Evolutionary conservation across 2,113 vertebrate species (phyloP).

Genomic region (Leuciscus idus): DNA sequence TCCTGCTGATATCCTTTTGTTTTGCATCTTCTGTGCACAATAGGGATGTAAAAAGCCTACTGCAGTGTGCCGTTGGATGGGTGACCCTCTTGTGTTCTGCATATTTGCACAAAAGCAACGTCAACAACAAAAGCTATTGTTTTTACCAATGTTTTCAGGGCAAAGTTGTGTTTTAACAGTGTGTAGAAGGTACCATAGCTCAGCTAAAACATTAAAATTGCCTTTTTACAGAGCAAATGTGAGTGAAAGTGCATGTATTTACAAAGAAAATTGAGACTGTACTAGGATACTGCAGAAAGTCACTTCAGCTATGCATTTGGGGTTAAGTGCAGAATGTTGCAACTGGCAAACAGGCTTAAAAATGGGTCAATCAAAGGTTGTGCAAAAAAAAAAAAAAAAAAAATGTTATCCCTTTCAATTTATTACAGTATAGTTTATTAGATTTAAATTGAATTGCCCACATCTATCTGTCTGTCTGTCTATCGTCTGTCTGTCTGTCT

Average conservation of each 20-base stretch:
- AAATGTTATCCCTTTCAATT: background rate
- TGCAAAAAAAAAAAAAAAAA: background rate
- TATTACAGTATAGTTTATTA: background rate
- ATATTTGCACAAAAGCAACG: background rate
- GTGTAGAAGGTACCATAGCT: background rate
- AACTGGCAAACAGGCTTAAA: constrained; percentile 14
- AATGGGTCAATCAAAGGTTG: no score
- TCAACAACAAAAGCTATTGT: background rate
- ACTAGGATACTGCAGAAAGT: background rate
- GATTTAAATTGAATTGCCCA: background rate
- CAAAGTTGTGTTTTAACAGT: background rate
- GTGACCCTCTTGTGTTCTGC: background rate
- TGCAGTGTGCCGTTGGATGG: background rate
- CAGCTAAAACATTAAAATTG: background rate
- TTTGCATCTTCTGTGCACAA: constrained; percentile 30
- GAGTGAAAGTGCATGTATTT: background rate
- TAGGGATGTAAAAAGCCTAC: background rate
- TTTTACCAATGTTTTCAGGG: background rate
- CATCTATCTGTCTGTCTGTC: background rate
- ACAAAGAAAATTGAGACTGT: background rate
- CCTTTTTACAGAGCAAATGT: background rate
- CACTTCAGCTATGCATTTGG: background rate
- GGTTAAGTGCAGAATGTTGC: constrained; percentile 7
- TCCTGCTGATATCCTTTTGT: constrained; percentile 29
- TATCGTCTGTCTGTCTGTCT: background rate